Percentiles rank a stretch among this genome's conserved stretches.
phyloP scores from a whole-genome alignment of 2,797 vertebrate species.

The Sebastes jordani region DNA sequence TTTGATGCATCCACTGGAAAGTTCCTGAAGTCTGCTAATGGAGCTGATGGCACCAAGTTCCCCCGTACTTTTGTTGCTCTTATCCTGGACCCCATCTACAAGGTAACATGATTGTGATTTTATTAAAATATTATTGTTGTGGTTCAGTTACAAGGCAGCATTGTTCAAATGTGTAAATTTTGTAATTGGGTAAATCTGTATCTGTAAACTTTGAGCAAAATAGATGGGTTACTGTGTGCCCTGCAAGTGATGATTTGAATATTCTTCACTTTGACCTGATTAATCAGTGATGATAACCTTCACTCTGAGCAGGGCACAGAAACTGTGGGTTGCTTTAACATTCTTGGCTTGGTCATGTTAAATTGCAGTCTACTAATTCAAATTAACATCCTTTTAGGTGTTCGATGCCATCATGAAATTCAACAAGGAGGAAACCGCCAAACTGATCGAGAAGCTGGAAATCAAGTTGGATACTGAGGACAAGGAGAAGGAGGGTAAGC shows the following conservation, averaged over 20 bases:
- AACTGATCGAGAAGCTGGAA: constrained; percentile 90
- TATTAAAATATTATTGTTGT: not conserved
- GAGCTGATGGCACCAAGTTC: constrained; percentile 84
- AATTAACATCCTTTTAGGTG: constrained; percentile 74
- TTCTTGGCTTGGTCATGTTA: not conserved
- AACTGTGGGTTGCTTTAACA: rapidly evolving
- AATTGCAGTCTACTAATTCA: not conserved
- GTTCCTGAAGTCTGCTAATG: constrained; percentile 83
- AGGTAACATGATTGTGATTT: constrained; percentile 75
- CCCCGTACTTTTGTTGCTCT: constrained; percentile 90
- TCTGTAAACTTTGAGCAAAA: not conserved
- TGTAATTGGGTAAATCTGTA: not conserved
- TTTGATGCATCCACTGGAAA: constrained; percentile 88
- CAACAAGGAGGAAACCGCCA: constrained; percentile 90
- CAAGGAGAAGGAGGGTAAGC: constrained; percentile 95
- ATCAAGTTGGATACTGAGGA: constrained; percentile 93
- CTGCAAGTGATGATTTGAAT: constrained; percentile 86
- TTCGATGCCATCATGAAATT: constrained; percentile 97
- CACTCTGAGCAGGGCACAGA: constrained; percentile 73
- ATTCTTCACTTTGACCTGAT: constrained; percentile 99
- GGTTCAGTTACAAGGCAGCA: not conserved
- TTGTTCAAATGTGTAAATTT: not conserved
- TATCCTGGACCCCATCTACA: constrained; percentile 93
- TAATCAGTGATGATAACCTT: constrained; percentile 85
- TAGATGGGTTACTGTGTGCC: not conserved